Conservation (phyloP, 2,797 vertebrate species). For the Falco peregrinus region DNA sequence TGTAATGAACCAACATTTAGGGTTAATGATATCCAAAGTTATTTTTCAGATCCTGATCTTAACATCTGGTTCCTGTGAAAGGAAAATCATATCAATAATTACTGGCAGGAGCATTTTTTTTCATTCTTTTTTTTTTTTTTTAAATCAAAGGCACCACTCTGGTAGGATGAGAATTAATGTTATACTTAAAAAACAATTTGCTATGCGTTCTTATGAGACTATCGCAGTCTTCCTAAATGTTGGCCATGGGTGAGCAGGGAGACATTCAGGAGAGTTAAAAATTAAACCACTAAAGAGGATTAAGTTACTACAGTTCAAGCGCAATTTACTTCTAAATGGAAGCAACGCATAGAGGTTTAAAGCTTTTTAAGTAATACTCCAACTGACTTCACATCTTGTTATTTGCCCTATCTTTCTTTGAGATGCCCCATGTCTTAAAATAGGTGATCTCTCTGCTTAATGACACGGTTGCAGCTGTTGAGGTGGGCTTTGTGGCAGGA, state of each 20-base stretch:
- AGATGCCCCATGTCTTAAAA: neutral
- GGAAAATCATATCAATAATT: neutral
- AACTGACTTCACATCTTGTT: neutral
- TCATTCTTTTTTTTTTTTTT: neutral
- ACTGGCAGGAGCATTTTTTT: neutral
- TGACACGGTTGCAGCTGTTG: rapidly evolving
- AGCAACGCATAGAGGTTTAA: neutral
- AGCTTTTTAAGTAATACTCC: neutral
- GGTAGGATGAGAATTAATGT: neutral
- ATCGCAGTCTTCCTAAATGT: neutral
- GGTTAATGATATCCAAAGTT: neutral
- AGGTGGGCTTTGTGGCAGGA: neutral
- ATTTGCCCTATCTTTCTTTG: neutral
- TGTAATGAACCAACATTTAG: neutral
- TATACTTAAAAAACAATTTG: neutral
- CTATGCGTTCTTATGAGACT: neutral
- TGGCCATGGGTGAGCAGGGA: neutral
- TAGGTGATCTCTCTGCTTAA: neutral
- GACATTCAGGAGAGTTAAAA: neutral
- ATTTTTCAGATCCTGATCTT: neutral
- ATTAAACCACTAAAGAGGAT: neutral
- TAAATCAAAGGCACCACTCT: neutral
- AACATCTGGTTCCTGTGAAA: neutral
- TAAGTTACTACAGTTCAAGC: neutral
- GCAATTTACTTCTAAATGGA: neutral